Conservation (phyloP, 2,888 invertebrate species). For the Eugnorisma glareosa region DNA sequence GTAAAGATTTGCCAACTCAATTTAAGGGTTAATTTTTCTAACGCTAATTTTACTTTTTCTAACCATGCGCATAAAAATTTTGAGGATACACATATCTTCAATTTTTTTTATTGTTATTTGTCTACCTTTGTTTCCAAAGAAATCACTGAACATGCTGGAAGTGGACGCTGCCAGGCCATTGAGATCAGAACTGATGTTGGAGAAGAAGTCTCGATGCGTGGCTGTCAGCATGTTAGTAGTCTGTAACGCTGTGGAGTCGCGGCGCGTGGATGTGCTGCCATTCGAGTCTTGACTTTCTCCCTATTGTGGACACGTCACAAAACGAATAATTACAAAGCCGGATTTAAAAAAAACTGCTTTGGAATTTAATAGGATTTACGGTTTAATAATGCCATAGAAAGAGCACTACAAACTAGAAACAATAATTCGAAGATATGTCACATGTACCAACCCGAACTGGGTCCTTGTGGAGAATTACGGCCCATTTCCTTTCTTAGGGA, state of each 20-base stretch:
- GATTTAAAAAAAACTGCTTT: neutral
- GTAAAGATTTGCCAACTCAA: neutral
- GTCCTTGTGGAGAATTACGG: neutral
- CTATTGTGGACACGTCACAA: conserved; percentile 64
- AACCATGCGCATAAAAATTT: too few relatives aligned
- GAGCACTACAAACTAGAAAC: neutral
- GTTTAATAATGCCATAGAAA: neutral
- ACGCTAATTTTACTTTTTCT: too few relatives aligned
- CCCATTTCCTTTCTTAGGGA: neutral
- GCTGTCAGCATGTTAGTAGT: conserved; percentile 92
- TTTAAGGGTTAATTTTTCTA: neutral
- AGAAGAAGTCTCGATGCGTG: conserved; percentile 95
- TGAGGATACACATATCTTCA: too few relatives aligned
- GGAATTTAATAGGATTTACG: neutral
- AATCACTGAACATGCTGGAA: conserved; percentile 97
- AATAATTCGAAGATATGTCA: neutral
- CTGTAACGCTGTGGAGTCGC: conserved; percentile 92
- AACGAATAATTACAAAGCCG: neutral
- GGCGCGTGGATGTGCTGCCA: conserved; percentile 80
- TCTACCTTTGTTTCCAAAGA: conserved; percentile 95
- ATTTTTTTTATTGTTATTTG: neutral
- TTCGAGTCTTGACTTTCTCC: conserved; percentile 85
- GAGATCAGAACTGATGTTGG: conserved; percentile 97
- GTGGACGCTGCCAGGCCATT: conserved; percentile 98
- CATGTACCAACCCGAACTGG: neutral